phyloP scores from a whole-genome alignment of 1,140 invertebrate genomes.

The Lerema accius region DNA sequence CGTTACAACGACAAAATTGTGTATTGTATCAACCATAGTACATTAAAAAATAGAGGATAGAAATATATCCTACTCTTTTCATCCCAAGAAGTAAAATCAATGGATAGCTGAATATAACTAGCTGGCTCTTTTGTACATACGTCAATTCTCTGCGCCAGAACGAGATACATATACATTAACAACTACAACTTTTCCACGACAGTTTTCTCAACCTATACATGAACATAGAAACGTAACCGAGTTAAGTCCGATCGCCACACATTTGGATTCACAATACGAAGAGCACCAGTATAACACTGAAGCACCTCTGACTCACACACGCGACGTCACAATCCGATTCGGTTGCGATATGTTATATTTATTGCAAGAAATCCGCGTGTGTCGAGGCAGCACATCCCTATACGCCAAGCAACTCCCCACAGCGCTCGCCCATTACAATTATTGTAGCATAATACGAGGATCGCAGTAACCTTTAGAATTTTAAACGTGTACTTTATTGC shows the following conservation, averaged over 20 bases:
- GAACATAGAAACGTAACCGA: not conserved
- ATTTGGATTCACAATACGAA: constrained; percentile 23
- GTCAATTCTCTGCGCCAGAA: too few relatives aligned
- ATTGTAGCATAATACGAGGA: constrained; percentile 25
- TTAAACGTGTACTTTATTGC: constrained; percentile 54
- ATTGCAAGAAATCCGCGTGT: constrained; percentile 26
- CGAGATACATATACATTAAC: not conserved
- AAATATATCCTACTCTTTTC: too few relatives aligned
- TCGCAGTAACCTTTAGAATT: constrained; percentile 15
- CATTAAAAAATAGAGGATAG: too few relatives aligned
- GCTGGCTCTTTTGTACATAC: too few relatives aligned
- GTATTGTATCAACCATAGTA: too few relatives aligned
- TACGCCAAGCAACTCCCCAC: constrained; percentile 37
- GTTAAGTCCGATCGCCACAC: constrained; percentile 20
- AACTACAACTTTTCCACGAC: not conserved
- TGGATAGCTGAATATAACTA: too few relatives aligned
- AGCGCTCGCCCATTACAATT: constrained; percentile 30
- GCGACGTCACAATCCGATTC: constrained; percentile 18
- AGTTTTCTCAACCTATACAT: not conserved
- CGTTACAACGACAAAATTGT: constrained; percentile 1
- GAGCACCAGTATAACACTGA: constrained; percentile 52
- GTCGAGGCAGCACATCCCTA: constrained; percentile 24
- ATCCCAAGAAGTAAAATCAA: too few relatives aligned
- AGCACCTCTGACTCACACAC: constrained; percentile 44
- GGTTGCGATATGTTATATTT: constrained; percentile 15